Evolutionary conservation across 1,140 invertebrate genomes (phyloP).

Genomic region (Venturia canescens): DNA sequence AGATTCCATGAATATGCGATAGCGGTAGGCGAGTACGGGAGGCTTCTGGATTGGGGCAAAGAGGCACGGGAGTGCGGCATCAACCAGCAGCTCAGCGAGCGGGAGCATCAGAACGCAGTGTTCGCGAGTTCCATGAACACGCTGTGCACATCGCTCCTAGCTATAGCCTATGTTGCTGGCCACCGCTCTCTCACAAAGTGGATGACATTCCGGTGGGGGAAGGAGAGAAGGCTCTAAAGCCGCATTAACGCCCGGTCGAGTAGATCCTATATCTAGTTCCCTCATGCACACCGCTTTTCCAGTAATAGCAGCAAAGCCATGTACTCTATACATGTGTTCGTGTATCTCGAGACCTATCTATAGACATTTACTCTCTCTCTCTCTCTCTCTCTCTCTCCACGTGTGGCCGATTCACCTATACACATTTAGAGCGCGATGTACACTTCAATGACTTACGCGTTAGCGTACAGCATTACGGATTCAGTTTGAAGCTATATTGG

Average conservation of each 20-base stretch:
- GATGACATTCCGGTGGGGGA: constrained; percentile 47
- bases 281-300: constrained; percentile 37
- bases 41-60: constrained; percentile 29
- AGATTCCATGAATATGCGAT: constrained; percentile 54
- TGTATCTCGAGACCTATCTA: neutral
- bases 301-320: constrained; percentile 29
- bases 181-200: constrained; percentile 47
- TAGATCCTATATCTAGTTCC: constrained; percentile 43
- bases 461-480: constrained; percentile 47
- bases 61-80: neutral
- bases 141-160: neutral
- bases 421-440: constrained; percentile 32
- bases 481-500: constrained; percentile 47
- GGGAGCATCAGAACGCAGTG: constrained; percentile 40
- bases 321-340: neutral
- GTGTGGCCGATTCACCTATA: constrained; percentile 9
- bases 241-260: constrained; percentile 51
- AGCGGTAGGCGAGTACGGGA: constrained; percentile 10
- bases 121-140: constrained; percentile 33
- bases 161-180: neutral
- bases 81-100: constrained; percentile 23
- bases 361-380: neutral
- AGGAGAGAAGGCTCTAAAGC: constrained; percentile 38
- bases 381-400: neutral
- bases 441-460: constrained; percentile 42